These are phyloP conservation scores for Telmatherina bonti DNA, from an alignment of 2,797 vertebrate species.

Conservation along the genomic window DNA sequence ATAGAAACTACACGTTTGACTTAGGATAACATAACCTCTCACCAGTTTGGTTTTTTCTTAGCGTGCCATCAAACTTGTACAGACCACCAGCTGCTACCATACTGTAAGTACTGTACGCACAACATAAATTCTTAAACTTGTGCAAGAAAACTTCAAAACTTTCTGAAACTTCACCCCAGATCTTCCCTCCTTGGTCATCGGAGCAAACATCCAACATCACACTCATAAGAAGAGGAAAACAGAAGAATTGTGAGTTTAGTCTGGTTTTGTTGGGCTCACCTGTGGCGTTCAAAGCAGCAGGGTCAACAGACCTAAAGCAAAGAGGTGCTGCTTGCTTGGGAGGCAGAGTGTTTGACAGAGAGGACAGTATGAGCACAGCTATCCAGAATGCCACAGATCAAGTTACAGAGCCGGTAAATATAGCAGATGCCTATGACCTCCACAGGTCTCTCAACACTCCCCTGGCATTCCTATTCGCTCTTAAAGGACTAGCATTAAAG, in stretches of 20 bases:
- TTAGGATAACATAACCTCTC: too few relatives aligned
- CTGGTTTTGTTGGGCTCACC: conserved; percentile 67
- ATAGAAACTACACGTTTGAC: too few relatives aligned
- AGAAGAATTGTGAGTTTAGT: conserved; percentile 56
- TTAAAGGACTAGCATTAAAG: conserved; percentile 73
- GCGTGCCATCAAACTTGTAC: conserved; percentile 32
- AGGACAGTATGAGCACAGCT: conserved; percentile 80
- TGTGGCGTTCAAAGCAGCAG: conserved; percentile 68
- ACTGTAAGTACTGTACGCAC: background rate
- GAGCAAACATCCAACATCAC: conserved; percentile 16
- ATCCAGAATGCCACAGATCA: conserved; percentile 90
- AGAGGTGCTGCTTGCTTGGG: conserved; percentile 66
- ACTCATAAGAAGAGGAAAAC: conserved; percentile 24
- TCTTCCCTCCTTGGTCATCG: conserved; percentile 5
- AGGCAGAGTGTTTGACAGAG: conserved; percentile 73
- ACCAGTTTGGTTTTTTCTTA: too few relatives aligned
- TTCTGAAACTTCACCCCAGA: conserved; percentile 29
- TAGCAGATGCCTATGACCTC: conserved; percentile 97
- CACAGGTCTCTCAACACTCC: conserved; percentile 85
- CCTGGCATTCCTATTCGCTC: conserved; percentile 85
- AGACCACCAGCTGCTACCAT: conserved; percentile 5
- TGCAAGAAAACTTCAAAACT: conserved; percentile 39
- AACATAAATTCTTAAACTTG: background rate
- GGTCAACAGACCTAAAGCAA: conserved; percentile 63
- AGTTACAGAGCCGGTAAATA: conserved; percentile 96